These are phyloP conservation scores for Clarias macrocephalus DNA, from an alignment of 2,113 vertebrate species.

Conservation along the genomic window DNA sequence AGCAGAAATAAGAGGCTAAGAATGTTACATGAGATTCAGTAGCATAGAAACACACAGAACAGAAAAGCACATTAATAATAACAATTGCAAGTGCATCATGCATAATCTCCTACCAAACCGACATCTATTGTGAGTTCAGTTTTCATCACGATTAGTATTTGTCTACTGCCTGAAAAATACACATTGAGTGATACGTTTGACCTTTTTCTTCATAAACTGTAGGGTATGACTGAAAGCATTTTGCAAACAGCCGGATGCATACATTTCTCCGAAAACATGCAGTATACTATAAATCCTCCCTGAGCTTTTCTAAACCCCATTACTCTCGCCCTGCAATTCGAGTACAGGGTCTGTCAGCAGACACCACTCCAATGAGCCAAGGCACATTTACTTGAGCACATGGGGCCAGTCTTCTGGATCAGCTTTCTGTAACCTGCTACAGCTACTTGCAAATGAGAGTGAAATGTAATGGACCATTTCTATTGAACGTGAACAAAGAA, in stretches of 20 bases:
- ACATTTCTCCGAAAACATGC: neutral
- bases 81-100: neutral
- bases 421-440: constrained; percentile 33
- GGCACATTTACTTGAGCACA: constrained; percentile 23
- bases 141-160: neutral
- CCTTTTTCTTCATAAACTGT: neutral
- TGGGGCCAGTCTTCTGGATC: constrained; percentile 22
- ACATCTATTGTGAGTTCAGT: neutral
- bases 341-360: neutral
- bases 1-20: constrained; percentile 57
- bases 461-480: neutral
- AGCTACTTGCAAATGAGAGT: neutral
- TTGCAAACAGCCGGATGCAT: neutral
- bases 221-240: neutral
- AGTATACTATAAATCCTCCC: neutral
- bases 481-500: neutral
- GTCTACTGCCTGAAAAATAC: neutral
- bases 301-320: neutral
- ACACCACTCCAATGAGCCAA: constrained; percentile 20
- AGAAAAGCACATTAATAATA: neutral
- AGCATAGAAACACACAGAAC: neutral
- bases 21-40: constrained; percentile 48
- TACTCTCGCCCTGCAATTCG: neutral
- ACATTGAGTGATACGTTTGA: neutral
- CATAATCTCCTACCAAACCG: neutral